phyloP scores from a whole-genome alignment of 2,113 vertebrate species.

The Phasianus colchicus region DNA sequence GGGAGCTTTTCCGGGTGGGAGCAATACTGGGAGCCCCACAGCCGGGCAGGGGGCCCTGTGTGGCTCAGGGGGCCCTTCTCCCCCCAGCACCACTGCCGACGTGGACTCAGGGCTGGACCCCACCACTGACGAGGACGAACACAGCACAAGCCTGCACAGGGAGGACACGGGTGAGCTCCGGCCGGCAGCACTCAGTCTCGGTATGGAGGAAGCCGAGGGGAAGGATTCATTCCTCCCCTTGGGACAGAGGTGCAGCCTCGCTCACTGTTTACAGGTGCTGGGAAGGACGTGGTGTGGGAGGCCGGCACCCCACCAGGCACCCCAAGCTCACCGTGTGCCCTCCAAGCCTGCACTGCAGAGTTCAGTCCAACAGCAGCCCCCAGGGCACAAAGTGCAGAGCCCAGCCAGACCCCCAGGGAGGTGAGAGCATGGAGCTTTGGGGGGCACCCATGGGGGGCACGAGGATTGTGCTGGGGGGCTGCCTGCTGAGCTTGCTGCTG shows the following conservation, averaged over 20 bases:
- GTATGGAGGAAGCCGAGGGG: neutral
- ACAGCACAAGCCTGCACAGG: accelerated
- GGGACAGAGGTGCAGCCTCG: accelerated
- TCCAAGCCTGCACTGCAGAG: neutral
- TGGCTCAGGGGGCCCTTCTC: neutral
- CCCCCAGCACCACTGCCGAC: neutral
- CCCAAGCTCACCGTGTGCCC: neutral
- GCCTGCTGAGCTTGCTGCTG: neutral
- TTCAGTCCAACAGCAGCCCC: neutral
- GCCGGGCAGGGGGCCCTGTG: accelerated
- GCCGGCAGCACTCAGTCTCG: accelerated
- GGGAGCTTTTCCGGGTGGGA: neutral
- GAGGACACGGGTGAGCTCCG: neutral
- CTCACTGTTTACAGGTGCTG: neutral
- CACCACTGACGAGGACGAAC: neutral
- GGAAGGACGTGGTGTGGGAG: neutral
- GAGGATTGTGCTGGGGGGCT: neutral
- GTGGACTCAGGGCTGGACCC: constrained; percentile 21
- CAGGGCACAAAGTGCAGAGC: neutral
- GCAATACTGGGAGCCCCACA: neutral
- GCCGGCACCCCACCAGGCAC: neutral
- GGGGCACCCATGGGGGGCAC: accelerated
- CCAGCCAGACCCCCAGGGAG: neutral
- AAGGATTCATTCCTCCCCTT: accelerated
- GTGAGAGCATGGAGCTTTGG: neutral